Evolutionary conservation across 2,797 vertebrate species (phyloP).

Genomic region (Xenops minutus): DNA sequence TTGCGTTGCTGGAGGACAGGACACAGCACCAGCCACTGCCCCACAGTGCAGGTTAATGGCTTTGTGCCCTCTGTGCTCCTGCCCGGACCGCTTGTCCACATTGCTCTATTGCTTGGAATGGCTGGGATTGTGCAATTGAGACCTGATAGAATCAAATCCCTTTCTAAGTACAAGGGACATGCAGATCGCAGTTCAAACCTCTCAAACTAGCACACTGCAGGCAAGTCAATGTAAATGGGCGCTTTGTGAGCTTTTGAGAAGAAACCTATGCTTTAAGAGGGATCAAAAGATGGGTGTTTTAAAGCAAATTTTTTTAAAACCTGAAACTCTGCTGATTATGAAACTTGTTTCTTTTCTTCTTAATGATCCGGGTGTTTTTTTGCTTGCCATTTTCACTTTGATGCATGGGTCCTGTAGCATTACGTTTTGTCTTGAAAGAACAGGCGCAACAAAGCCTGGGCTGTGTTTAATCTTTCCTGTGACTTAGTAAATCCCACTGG

Average conservation of each 20-base stretch:
- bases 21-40: background rate
- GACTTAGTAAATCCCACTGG: background rate
- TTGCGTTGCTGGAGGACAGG: background rate
- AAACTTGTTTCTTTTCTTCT: background rate
- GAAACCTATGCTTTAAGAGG: background rate
- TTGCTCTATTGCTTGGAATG: background rate
- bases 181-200: background rate
- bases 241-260: background rate
- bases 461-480: background rate
- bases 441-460: background rate
- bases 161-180: background rate
- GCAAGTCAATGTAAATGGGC: background rate
- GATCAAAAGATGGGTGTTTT: background rate
- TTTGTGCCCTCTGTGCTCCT: background rate
- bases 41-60: background rate
- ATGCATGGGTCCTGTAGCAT: background rate
- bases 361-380: background rate
- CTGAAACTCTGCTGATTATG: background rate
- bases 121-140: background rate
- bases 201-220: background rate
- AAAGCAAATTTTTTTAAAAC: background rate
- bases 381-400: background rate
- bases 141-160: background rate
- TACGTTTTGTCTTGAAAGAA: background rate
- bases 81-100: background rate